These are phyloP conservation scores for Colletes collaris DNA, from an alignment of 2,888 invertebrate genomes.

Conservation along the genomic window DNA sequence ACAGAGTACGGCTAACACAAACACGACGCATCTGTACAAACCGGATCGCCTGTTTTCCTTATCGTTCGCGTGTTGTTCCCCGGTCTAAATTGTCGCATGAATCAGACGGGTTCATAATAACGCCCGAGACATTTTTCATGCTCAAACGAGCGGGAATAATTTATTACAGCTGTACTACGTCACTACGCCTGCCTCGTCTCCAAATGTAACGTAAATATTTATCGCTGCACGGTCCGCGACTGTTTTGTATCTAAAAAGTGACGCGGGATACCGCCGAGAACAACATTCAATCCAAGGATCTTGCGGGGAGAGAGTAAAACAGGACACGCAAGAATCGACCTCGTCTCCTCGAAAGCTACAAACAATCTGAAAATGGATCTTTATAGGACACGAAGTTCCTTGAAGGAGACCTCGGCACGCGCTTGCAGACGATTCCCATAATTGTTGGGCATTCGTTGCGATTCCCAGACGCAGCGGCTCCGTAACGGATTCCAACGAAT, in stretches of 20 bases:
- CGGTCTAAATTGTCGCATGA: background rate
- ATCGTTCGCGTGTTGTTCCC: background rate
- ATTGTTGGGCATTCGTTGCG: background rate
- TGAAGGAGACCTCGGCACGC: background rate
- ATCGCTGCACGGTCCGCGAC: no score
- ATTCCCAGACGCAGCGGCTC: background rate
- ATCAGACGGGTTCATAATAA: background rate
- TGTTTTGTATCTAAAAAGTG: background rate
- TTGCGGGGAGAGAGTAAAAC: constrained; percentile 10
- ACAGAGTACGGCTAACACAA: no score
- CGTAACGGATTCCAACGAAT: constrained; percentile 18
- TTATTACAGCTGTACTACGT: constrained; percentile 2
- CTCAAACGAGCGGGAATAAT: constrained; percentile 10
- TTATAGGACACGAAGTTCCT: background rate
- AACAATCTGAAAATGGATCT: background rate
- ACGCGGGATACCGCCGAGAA: background rate
- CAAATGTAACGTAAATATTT: background rate
- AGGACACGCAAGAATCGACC: background rate
- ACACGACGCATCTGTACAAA: no score
- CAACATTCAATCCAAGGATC: background rate
- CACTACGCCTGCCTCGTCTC: background rate
- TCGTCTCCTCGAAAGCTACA: no score
- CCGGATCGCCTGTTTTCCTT: no score
- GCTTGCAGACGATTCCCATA: background rate
- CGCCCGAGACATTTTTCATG: background rate